Evolutionary conservation across 2,797 vertebrate genomes (phyloP).

Genomic region (Pterois miles): DNA sequence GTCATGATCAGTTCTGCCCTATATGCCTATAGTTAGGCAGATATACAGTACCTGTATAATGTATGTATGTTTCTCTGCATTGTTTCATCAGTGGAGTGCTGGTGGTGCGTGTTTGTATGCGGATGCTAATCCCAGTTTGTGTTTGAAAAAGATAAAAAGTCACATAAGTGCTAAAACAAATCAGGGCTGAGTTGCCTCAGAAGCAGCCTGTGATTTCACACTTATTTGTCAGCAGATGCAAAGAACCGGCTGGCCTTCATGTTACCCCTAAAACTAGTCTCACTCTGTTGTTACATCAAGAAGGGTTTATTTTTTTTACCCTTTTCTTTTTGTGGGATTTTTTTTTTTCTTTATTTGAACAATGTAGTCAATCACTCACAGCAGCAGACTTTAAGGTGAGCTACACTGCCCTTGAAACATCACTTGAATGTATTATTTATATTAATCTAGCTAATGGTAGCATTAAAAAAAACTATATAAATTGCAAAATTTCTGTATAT

Average conservation of each 20-base stretch:
- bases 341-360: neutral
- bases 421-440: neutral
- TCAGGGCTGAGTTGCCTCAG: neutral
- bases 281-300: neutral
- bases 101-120: neutral
- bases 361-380: neutral
- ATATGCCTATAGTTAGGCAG: too few relatives aligned
- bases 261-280: slow-evolving; percentile 12
- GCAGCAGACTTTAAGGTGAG: neutral
- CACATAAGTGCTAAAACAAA: slow-evolving; percentile 28
- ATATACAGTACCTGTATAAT: too few relatives aligned
- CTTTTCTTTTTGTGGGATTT: neutral
- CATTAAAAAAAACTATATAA: neutral
- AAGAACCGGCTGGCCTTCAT: slow-evolving; percentile 30
- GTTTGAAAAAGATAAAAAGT: slow-evolving; percentile 25
- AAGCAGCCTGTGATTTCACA: slow-evolving; percentile 28
- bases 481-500: neutral
- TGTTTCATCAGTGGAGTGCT: neutral
- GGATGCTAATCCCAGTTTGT: neutral
- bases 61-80: too few relatives aligned
- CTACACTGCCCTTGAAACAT: neutral
- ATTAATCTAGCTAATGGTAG: too few relatives aligned
- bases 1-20: too few relatives aligned
- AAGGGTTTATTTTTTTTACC: neutral
- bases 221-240: slow-evolving; percentile 24